Evolutionary conservation across 2,888 invertebrate species (phyloP).

Genomic region (Drosophila dives): DNA sequence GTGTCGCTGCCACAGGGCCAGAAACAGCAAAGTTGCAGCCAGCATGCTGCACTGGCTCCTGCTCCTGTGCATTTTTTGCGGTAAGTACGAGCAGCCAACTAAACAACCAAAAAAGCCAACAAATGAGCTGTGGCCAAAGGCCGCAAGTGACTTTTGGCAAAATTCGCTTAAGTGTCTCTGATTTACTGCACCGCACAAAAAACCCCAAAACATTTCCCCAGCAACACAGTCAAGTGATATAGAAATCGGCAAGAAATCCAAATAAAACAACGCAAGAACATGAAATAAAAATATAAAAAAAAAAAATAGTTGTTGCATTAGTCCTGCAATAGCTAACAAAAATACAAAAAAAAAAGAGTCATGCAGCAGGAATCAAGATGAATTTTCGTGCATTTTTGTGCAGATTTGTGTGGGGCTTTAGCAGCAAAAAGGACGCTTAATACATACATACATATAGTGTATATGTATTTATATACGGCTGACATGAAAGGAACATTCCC

Average conservation of each 20-base stretch:
- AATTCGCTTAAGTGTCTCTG: conserved; percentile 73
- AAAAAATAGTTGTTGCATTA: conserved; percentile 48
- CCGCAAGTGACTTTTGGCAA: conserved; percentile 70
- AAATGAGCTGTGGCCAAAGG: conserved; percentile 61
- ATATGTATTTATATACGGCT: background rate
- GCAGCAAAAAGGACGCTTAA: conserved; percentile 5
- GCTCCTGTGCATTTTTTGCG: conserved; percentile 58
- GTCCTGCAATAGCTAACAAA: conserved; percentile 30
- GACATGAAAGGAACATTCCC: conserved; percentile 33
- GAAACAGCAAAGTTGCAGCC: conserved; percentile 26
- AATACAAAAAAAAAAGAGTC: conserved; percentile 16
- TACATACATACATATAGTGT: conserved; percentile 28
- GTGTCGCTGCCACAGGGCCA: conserved; percentile 47
- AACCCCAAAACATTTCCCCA: conserved; percentile 13
- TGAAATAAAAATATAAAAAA: background rate
- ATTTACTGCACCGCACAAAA: conserved; percentile 60
- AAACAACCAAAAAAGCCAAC: conserved; percentile 23
- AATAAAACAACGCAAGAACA: conserved; percentile 3
- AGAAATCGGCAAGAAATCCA: conserved; percentile 26
- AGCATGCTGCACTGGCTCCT: conserved; percentile 54
- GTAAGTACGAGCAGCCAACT: conserved; percentile 56
- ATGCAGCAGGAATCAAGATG: conserved; percentile 73
- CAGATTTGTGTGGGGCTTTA: conserved; percentile 61
- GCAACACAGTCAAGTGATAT: conserved; percentile 49
- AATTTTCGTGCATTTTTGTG: conserved; percentile 76